Base-by-base conservation (phyloP, 2,888 invertebrate species). In the Zygaena filipendulae region DNA sequence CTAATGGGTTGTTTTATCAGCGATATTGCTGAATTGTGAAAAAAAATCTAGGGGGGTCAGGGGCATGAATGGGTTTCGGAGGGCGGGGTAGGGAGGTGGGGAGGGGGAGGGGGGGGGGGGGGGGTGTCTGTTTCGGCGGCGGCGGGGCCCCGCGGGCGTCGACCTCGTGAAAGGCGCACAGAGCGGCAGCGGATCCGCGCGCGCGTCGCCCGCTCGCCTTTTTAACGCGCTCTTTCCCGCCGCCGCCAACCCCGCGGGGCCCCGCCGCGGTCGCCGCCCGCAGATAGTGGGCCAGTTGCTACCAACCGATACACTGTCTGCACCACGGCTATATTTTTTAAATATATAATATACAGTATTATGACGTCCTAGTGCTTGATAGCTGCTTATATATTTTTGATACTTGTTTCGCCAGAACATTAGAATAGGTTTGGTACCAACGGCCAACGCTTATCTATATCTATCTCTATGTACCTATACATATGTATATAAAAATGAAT, bases 211-310 rank as follows among this genome's bases (percentile, higher is more conserved):
- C 67, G 72, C 66, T 70, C 71, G 72, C 71, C 67, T 74, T 72
- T 74, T 71, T 71, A 4, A 71, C 72, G 72, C 71, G 72, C 67
- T 72, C 68, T 67, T 67, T 63, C 70, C 70, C 45, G 58, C 63
- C 62, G 59, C 63, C 63, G 67, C 67, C 60, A 61, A 69, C 70
- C 71, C 74, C 70, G 64, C 67, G 71, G 71, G 71, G 67, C 72
- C 69, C 72, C 62, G 63, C 60, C 59, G 61, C 71, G 74, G 72
- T 71, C 74, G 74, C 77, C 74, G 75, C 70, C 74, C 75, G 75
- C 74, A 70, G 77, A 75, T 74, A 74, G 72, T 67, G 59, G 52
- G 59, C 54, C 75, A 75, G 71, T 46, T 52, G 54, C 55, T 47
- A 45, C 61, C 77, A 77, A 77, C 67, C 62, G 54, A 48, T 56